Percentiles rank a stretch among this genome's conserved stretches.
Conservation (phyloP, 37 sponge, comb jelly and placozoan species). For the Cliona cf. orientalis region DNA sequence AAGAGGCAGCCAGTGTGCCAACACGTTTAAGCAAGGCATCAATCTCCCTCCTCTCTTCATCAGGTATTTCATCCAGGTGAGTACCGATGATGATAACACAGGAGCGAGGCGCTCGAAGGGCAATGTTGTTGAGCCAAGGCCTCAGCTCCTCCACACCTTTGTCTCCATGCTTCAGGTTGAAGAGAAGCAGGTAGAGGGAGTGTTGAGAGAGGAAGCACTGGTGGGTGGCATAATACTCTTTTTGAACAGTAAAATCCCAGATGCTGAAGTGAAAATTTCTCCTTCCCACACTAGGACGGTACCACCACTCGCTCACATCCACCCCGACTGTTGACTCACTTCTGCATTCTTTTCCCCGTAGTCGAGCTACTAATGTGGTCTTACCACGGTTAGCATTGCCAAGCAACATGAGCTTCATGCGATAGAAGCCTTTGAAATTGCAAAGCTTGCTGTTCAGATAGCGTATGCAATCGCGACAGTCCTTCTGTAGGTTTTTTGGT, state of each 20-base stretch:
- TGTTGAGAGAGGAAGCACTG: conserved; percentile 95
- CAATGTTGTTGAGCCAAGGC: conserved; percentile 93
- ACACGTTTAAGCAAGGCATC: conserved; percentile 54
- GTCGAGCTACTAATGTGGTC: conserved; percentile 89
- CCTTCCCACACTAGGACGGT: conserved; percentile 48
- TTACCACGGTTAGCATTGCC: conserved; percentile 88
- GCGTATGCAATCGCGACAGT: conserved; percentile 68
- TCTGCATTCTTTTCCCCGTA: conserved; percentile 74
- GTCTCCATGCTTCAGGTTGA: conserved; percentile 76
- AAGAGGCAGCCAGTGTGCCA: conserved; percentile 31
- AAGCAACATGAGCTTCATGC: conserved; percentile 95
- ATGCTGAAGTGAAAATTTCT: conserved; percentile 81
- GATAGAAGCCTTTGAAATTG: conserved; percentile 75
- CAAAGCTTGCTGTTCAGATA: conserved; percentile 87
- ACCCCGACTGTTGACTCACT: conserved; percentile 96
- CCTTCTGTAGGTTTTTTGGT: conserved; percentile 54
- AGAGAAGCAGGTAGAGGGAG: conserved; percentile 91
- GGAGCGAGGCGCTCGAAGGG: conserved; percentile 81
- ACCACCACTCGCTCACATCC: conserved; percentile 89
- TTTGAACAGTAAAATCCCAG: conserved; percentile 97
- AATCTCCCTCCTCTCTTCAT: conserved; percentile 43
- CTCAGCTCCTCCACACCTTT: conserved; percentile 83
- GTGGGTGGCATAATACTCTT: conserved; percentile 97
- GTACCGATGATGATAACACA: conserved; percentile 90
- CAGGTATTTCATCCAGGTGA: conserved; percentile 77